A percentile compares a stretch with the other conserved stretches of the same genome.
Conservation (phyloP, 2,888 invertebrate genomes). For the Drosophila diplacantha region DNA sequence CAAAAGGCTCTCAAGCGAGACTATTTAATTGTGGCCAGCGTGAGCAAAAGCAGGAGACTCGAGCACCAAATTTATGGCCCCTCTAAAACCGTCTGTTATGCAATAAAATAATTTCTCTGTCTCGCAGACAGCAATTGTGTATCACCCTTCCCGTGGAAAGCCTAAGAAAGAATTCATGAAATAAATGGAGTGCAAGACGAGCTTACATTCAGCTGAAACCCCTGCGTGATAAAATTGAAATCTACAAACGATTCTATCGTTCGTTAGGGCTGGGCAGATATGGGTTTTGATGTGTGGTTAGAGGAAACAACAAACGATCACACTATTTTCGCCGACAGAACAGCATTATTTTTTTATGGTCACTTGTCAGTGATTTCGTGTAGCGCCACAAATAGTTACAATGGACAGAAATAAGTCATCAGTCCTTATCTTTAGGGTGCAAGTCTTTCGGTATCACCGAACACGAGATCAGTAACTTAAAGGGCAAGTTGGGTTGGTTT, state of each 20-base stretch:
- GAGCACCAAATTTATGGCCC: constrained; percentile 66
- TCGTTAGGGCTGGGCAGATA: constrained; percentile 48
- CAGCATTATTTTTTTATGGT: constrained; percentile 63
- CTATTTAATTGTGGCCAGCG: constrained; percentile 67
- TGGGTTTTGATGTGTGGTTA: constrained; percentile 35
- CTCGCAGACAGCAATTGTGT: constrained; percentile 26
- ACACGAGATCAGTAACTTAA: too few relatives aligned
- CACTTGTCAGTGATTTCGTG: constrained; percentile 65
- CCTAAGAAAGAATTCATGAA: constrained; percentile 60
- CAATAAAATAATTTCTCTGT: constrained; percentile 66
- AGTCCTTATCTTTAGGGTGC: not conserved
- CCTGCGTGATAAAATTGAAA: constrained; percentile 27
- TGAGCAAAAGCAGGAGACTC: constrained; percentile 52
- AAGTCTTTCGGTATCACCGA: not conserved
- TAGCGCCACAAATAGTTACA: constrained; percentile 50
- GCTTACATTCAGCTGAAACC: not conserved
- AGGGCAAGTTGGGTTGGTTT: too few relatives aligned
- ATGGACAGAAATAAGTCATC: constrained; percentile 26
- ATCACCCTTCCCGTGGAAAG: constrained; percentile 33
- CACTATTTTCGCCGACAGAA: constrained; percentile 25
- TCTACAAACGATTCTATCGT: constrained; percentile 53
- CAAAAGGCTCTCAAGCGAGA: constrained; percentile 63
- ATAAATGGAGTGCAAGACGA: constrained; percentile 22
- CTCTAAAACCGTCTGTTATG: constrained; percentile 67
- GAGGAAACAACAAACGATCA: constrained; percentile 10